phyloP scores from a whole-genome alignment of 2,113 vertebrate species.

The Pteruthius melanotis region DNA sequence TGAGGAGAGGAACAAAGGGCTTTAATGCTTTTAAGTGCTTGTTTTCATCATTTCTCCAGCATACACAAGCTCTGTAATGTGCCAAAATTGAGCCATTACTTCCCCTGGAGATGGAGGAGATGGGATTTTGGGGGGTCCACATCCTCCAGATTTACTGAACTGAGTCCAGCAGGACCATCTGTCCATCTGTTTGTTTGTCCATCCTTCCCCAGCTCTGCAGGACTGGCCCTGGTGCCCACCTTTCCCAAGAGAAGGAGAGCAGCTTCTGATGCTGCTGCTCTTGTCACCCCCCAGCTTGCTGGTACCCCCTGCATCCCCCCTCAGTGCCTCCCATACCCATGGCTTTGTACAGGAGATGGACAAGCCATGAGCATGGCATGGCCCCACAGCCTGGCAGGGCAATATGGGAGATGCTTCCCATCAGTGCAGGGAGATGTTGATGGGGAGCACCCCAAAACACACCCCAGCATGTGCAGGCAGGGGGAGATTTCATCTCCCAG shows the following conservation, averaged over 20 bases:
- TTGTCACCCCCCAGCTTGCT: neutral
- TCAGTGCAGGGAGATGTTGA: rapidly evolving
- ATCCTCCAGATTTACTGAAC: neutral
- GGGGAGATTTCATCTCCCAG: neutral
- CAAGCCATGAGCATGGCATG: neutral
- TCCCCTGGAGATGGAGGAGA: neutral
- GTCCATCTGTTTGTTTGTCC: neutral
- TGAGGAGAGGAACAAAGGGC: conserved; percentile 29
- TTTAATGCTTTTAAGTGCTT: conserved; percentile 27
- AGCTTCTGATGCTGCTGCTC: neutral
- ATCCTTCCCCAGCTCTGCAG: neutral
- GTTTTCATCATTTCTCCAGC: neutral
- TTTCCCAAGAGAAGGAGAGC: neutral
- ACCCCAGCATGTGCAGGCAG: rapidly evolving
- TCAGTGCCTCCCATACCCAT: neutral
- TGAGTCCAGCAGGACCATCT: neutral
- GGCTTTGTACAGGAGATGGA: neutral
- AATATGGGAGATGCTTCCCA: neutral
- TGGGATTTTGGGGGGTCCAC: neutral
- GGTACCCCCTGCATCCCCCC: neutral
- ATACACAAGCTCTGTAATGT: neutral
- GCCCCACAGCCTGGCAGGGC: neutral
- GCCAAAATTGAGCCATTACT: neutral
- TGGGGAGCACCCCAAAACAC: neutral
- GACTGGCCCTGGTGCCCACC: neutral